phyloP scores from a whole-genome alignment of 2,797 vertebrate genomes.

The Heliangelus exortis region DNA sequence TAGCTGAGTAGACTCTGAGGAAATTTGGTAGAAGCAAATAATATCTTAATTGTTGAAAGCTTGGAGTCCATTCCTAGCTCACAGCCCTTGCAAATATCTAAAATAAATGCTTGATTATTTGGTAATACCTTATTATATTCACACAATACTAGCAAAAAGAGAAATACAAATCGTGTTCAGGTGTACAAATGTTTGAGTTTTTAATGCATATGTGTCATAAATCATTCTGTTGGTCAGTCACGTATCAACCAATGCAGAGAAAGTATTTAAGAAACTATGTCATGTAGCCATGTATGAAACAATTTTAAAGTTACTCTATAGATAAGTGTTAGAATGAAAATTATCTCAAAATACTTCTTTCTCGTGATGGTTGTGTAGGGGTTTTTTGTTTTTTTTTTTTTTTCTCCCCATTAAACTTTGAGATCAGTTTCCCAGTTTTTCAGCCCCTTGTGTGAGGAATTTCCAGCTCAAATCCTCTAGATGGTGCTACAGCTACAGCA shows the following conservation, averaged over 20 bases:
- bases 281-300: background rate
- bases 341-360: background rate
- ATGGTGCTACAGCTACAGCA: slow-evolving; percentile 74
- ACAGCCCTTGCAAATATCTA: background rate
- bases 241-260: rapidly evolving
- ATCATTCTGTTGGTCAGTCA: background rate
- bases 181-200: background rate
- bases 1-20: background rate
- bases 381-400: too few relatives aligned
- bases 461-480: slow-evolving; percentile 69
- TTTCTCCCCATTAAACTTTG: background rate
- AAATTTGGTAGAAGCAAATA: background rate
- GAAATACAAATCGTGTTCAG: background rate
- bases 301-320: background rate
- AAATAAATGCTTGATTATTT: background rate
- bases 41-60: background rate
- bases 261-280: background rate
- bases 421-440: background rate
- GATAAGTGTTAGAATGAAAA: background rate
- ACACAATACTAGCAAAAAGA: background rate
- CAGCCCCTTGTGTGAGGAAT: background rate
- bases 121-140: background rate
- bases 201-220: background rate
- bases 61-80: background rate
- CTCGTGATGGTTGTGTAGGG: background rate